Evolutionary conservation across 2,888 invertebrate genomes (phyloP).

Genomic region (Agonopterix alstromeriana): DNA sequence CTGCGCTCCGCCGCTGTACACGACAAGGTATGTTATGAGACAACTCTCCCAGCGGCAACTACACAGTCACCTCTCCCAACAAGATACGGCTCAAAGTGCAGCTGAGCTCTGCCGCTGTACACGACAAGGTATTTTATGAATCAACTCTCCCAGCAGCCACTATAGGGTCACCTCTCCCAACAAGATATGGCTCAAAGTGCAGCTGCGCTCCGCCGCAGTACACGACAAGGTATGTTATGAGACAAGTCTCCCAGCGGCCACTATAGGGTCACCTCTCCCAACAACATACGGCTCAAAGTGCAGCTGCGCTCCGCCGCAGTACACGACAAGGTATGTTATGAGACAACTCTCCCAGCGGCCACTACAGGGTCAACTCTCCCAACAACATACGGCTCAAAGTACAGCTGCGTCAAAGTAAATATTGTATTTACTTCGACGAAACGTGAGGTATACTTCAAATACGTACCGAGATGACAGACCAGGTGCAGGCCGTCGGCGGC

Average conservation of each 20-base stretch:
- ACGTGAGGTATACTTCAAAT: too few species aligned
- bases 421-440: too few species aligned
- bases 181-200: too few species aligned
- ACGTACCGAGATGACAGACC: too few species aligned
- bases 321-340: constrained; percentile 74
- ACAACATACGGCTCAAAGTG: constrained; percentile 23
- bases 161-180: too few species aligned
- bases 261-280: constrained; percentile 50
- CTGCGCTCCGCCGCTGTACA: constrained; percentile 56
- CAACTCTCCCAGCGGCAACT: constrained; percentile 9
- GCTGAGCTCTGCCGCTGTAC: constrained; percentile 54
- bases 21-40: constrained; percentile 71
- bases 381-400: constrained; percentile 23
- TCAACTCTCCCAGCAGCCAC: too few species aligned
- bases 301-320: constrained; percentile 52
- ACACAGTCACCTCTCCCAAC: constrained; percentile 45
- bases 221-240: too few species aligned
- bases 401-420: constrained; percentile 35
- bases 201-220: too few species aligned
- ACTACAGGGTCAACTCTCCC: constrained; percentile 49
- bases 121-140: constrained; percentile 65
- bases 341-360: not conserved
- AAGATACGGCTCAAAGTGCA: constrained; percentile 25
- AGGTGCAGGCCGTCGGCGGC: too few species aligned
- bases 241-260: constrained; percentile 40